Evolutionary conservation across 2,113 vertebrate species (phyloP), one percentile per base, ranked within the genome.

Genomic region (Spheniscus mendiculus): DNA sequence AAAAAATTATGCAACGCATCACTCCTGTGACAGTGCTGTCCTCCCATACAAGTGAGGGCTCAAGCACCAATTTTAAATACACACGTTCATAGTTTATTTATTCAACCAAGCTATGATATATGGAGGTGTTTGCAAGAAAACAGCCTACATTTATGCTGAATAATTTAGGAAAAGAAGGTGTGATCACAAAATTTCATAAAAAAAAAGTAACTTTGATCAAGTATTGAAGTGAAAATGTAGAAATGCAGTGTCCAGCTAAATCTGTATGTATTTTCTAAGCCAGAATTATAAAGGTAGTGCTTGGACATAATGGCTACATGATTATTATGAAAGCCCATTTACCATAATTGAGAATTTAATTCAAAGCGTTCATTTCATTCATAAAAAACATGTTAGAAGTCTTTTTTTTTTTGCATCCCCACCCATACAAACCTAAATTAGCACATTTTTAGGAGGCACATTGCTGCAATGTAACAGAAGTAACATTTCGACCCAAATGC

Each of bases 261-360:
- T 44, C 15, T 25, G 14, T 23, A 42, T 27, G 18, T 8, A 50
- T 85, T 81, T 85, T 80, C 49, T 58, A 63, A 56, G 20, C 11
- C 49, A 55, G n/a, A 79, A 44, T 55, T 89, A 66, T 10, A 61
- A 47, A 89, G 36, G 40, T 47, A 67, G 56, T 58, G 55, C 53
- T 67, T 50, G 25, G n/a, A 65, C 53, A 73, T 59, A 80, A 90
- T 11, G 32, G 47, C 36, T 86, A 63, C 32, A 40, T 22, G 19
- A 67, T 40, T 89, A 95, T 93, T 95, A 70, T 32, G 76, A 94
- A 73, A 94, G 74, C 32, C 36, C 66, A 72, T 93, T 86, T 90
- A 72, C 38, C 56, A 71, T 83, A 73, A 94, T 56, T 78, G 78
- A 86, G 92, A 72, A n/a, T 71, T 76, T 62, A 93, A 96, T 90